Percentiles rank a stretch among this genome's conserved stretches.
Evolutionary conservation across 2,888 invertebrate species (phyloP).

Genomic region (Dynastes hyllus): DNA sequence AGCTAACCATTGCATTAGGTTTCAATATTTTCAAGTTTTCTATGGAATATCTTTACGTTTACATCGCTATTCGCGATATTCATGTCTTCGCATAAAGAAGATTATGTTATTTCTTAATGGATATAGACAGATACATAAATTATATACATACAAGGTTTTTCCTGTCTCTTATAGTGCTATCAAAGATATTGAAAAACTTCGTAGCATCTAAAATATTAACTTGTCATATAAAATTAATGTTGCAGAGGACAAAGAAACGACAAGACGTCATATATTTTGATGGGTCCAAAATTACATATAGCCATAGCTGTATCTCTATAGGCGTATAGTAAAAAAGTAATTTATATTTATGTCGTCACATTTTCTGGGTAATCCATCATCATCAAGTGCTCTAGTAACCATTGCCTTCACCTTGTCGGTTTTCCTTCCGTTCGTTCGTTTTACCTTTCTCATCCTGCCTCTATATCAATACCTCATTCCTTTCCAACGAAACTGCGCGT

Average conservation of each 20-base stretch:
- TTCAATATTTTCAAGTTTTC: too few species aligned
- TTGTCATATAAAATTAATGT: slow-evolving; percentile 6
- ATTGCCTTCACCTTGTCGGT: slow-evolving; percentile 3
- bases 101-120: too few species aligned
- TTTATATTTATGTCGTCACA: slow-evolving; percentile 14
- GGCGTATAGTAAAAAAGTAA: slow-evolving; percentile 7
- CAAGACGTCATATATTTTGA: neutral
- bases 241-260: neutral
- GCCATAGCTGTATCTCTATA: neutral
- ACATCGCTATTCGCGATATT: too few species aligned
- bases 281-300: too few species aligned
- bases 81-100: too few species aligned
- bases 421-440: slow-evolving; percentile 1
- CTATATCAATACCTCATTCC: slow-evolving; percentile 2
- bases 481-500: neutral
- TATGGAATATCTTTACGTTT: too few species aligned
- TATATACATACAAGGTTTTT: too few species aligned
- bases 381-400: neutral
- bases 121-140: too few species aligned
- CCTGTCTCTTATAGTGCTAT: too few species aligned
- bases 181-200: too few species aligned
- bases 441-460: neutral
- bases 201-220: too few species aligned
- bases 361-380: slow-evolving; percentile 29
- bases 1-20: too few species aligned